Base-by-base conservation (phyloP, 2,888 invertebrate genomes). In the Acleris laterana region DNA sequence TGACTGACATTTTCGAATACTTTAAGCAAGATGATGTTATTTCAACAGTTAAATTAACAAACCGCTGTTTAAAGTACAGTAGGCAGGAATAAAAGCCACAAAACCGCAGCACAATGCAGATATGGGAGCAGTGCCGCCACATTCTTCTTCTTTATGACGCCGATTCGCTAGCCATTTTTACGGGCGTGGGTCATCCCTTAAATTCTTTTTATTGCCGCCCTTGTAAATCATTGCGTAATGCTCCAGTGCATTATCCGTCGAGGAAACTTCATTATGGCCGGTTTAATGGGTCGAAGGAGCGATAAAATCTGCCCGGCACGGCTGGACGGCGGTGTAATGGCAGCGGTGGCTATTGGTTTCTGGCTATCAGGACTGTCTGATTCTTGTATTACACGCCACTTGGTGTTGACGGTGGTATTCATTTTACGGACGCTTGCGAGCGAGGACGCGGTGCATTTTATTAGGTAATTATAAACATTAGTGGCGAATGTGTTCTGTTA, bases 191-290 rank as follows among this genome's bases (percentile, higher is more conserved):
- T 90, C 92, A 92, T 92, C 91, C 91, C 92, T 90, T 90, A 90
- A 90, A 92, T 91, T 91, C 90, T 91, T 92, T 92, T 92, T 92
- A 92, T 91, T 92, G 90, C 90, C 81, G 81, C 86, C 88, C 89
- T 89, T 88, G 90, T 92, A 93, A 92, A 93, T 93, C 92, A 93
- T 92, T 87, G 91, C 85, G 89, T 90, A 88, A 91, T 90, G 90
- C 92, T 83, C 82, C 84, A 89, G 88, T 91, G 90, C 90, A 92
- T 92, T 93, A 91, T 90, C 90, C 88, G 87, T 75, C 81, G 81
- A 84, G 85, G 90, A 90, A 90, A 93, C 91, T 93, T 93, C 92
- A 93, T 93, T 92, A 93, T 89, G 91, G 90, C 81, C 86, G 88
- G 90, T 91, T 93, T 93, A 93, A 93, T 93, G 92, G 92, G 86